Percentiles rank a stretch among this genome's conserved stretches.
Evolutionary conservation across 2,797 vertebrate species (phyloP).

Genomic region (Cirrhinus mrigala): DNA sequence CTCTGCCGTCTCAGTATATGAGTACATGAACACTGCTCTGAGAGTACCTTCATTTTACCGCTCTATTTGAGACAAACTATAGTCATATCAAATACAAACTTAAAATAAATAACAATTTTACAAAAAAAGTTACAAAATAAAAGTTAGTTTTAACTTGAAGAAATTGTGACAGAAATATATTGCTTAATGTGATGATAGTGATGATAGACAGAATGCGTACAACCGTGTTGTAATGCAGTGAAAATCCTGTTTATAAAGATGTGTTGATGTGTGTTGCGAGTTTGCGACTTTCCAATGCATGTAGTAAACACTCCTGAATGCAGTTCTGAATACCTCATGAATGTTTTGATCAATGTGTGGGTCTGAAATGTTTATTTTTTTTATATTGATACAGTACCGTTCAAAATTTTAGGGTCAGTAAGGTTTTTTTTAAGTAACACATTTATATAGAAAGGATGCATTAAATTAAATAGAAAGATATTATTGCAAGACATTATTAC

Average conservation of each 20-base stretch:
- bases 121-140: no score
- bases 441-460: not conserved
- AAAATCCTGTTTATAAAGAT: not conserved
- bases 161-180: no score
- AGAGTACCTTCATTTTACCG: no score
- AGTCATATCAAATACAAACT: no score
- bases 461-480: not conserved
- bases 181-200: no score
- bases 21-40: no score
- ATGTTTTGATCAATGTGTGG: not conserved
- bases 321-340: slow-evolving; percentile 9
- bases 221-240: slow-evolving; percentile 3
- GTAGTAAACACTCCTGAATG: slow-evolving; percentile 17
- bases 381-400: not conserved
- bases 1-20: no score
- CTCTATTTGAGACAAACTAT: no score
- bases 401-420: not conserved
- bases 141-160: no score
- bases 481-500: not conserved
- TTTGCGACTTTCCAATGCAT: slow-evolving; percentile 35
- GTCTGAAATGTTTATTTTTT: not conserved
- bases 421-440: not conserved
- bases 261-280: slow-evolving; percentile 1
- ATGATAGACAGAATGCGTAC: not conserved
- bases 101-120: no score